Evolutionary conservation across 2,888 invertebrate species (phyloP), one percentile per base, ranked within the genome.

Genomic region (Sesia bembeciformis): DNA sequence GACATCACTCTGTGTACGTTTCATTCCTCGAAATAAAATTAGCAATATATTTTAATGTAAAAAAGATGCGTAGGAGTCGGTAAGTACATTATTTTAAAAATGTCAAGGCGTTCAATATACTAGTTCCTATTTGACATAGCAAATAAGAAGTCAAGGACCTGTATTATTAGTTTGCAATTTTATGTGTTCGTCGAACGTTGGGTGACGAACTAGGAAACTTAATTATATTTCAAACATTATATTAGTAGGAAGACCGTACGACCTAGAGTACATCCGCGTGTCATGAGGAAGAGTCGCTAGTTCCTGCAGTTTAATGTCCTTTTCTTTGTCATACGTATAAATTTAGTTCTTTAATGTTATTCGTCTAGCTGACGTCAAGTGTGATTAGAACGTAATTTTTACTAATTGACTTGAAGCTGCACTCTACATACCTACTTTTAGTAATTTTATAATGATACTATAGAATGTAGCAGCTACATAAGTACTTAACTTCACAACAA

Each of bases 241-340:
- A 23, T 23, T 68, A 62, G 61, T 68, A 76, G 75, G 77, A 78
- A 79, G 74, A 67, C 65, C 56, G 58, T 56, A 56, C 60, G 77
- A 63, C 81, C 81, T 81, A 67, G 74, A 54, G 58, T 59, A 65
- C 63, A 67, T 72, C 74, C 73, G 74, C 65, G 38, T 60, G 55
- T 52, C 53, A 74, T 68, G 61, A 80, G 78, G 81, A 81, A 81
- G 76, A 70, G 59, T 56, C 54, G 55, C 68, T 64, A 70, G 71
- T 78, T 74, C 72, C 72, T 75, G 63, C 60, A 68, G 66, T 68
- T 64, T 63, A 67, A 68, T 60, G 63, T 63, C 23, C 23, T 23
- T 23, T 40, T 38, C 50, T 53, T 46, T 5, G 46, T 46, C 23
- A 23, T 23, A 23, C 23, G 23, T 23, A 23, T 1, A 23, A 23